phyloP scores from a whole-genome alignment of 2,797 vertebrate species.

The Lithobates sylvaticus region DNA sequence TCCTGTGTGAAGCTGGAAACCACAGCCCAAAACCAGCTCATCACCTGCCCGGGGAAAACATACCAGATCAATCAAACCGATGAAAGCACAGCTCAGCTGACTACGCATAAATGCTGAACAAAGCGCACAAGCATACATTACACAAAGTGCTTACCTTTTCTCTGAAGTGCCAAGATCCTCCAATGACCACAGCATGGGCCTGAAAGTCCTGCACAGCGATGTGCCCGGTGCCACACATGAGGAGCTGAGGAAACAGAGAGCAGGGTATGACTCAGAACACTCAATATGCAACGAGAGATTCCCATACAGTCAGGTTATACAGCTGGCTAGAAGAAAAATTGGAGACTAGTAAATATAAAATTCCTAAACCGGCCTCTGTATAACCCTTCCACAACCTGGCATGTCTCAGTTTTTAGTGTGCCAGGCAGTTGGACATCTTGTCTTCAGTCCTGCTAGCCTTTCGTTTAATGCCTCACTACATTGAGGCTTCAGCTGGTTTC shows the following conservation, averaged over 20 bases:
- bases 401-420: too few relatives aligned
- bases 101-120: not conserved
- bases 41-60: constrained; percentile 82
- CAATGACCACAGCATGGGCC: constrained; percentile 95
- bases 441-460: too few relatives aligned
- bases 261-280: not conserved
- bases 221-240: constrained; percentile 98
- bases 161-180: constrained; percentile 97
- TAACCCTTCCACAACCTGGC: too few relatives aligned
- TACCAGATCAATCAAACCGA: not conserved
- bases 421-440: too few relatives aligned
- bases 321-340: too few relatives aligned
- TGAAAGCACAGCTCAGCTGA: constrained; percentile 17
- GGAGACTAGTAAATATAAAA: too few relatives aligned
- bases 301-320: too few relatives aligned
- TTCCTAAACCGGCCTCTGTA: too few relatives aligned
- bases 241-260: constrained; percentile 79
- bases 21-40: constrained; percentile 99
- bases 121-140: not conserved
- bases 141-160: constrained; percentile 84
- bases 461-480: too few relatives aligned
- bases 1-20: constrained; percentile 98
- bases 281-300: too few relatives aligned
- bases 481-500: too few relatives aligned
- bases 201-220: constrained; percentile 98